Conservation (phyloP, 92 coral and sea anemone species). For the Palythoa grandiflora region DNA sequence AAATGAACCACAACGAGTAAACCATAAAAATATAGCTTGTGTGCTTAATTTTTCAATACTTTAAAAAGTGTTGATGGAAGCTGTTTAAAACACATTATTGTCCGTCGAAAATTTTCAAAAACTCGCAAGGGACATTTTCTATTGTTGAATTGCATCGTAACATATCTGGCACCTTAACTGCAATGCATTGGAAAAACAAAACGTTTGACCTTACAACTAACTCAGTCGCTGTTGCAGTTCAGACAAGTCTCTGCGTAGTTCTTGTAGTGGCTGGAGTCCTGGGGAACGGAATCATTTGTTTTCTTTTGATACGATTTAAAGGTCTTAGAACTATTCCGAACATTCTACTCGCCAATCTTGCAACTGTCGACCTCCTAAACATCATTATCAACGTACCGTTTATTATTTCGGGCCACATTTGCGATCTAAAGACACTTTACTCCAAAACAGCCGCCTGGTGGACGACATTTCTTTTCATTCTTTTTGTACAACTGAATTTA, state of each 20-base stretch:
- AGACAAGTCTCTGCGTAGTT: neutral
- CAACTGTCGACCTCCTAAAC: neutral
- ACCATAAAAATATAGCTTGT: too few species aligned
- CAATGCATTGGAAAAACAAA: neutral
- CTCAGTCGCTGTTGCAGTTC: neutral
- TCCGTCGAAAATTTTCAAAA: too few species aligned
- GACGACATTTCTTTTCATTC: neutral
- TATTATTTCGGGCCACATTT: neutral
- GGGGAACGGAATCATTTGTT: slow-evolving; percentile 17
- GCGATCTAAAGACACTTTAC: neutral
- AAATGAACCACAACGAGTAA: too few species aligned
- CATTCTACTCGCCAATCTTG: neutral
- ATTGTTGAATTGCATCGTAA: too few species aligned
- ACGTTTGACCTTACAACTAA: neutral
- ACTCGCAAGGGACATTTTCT: too few species aligned
- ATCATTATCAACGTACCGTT: neutral
- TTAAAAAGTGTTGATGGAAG: too few species aligned
- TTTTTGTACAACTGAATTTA: neutral
- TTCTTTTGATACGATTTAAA: slow-evolving; percentile 2
- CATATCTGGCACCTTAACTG: neutral
- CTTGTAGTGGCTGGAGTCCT: neutral
- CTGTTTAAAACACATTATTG: too few species aligned
- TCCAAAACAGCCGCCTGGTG: slow-evolving; percentile 12
- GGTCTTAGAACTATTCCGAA: slow-evolving; percentile 6
- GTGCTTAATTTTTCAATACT: too few species aligned